These are phyloP conservation scores for Xestia c-nigrum DNA, from an alignment of 2,888 invertebrate species.

Conservation along the genomic window DNA sequence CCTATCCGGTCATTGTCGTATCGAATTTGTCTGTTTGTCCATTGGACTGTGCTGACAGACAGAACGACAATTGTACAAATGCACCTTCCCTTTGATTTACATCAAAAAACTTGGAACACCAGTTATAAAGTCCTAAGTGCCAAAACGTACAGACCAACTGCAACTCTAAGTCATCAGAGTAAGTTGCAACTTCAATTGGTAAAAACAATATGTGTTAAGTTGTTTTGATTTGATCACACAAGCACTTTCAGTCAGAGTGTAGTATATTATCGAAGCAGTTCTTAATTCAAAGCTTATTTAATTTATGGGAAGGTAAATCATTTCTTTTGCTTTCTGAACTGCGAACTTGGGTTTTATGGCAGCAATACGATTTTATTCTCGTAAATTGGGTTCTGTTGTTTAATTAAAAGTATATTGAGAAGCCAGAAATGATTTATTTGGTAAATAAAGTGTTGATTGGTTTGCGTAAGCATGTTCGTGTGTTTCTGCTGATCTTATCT, in stretches of 20 bases:
- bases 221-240: slow-evolving; percentile 7
- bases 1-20: slow-evolving; percentile 2
- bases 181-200: neutral
- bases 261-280: slow-evolving; percentile 62
- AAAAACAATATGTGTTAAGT: neutral
- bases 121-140: neutral
- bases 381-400: slow-evolving; percentile 45
- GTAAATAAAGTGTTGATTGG: slow-evolving; percentile 43
- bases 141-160: neutral
- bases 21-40: slow-evolving; percentile 18
- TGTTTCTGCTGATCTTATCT: slow-evolving; percentile 39
- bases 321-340: slow-evolving; percentile 51
- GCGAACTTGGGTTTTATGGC: slow-evolving; percentile 63
- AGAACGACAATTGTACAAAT: slow-evolving; percentile 32
- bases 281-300: slow-evolving; percentile 61
- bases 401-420: slow-evolving; percentile 52
- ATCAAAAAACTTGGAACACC: slow-evolving; percentile 10
- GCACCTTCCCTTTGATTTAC: slow-evolving; percentile 41
- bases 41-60: slow-evolving; percentile 19
- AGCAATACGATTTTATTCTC: slow-evolving; percentile 48
- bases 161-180: neutral
- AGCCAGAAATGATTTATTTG: slow-evolving; percentile 38
- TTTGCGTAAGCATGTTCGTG: slow-evolving; percentile 31
- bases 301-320: slow-evolving; percentile 65
- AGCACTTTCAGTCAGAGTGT: slow-evolving; percentile 35